Percentiles rank a stretch among this genome's conserved stretches.
Evolutionary conservation across 2,113 vertebrate genomes (phyloP).

Genomic region (Nanorana parkeri): DNA sequence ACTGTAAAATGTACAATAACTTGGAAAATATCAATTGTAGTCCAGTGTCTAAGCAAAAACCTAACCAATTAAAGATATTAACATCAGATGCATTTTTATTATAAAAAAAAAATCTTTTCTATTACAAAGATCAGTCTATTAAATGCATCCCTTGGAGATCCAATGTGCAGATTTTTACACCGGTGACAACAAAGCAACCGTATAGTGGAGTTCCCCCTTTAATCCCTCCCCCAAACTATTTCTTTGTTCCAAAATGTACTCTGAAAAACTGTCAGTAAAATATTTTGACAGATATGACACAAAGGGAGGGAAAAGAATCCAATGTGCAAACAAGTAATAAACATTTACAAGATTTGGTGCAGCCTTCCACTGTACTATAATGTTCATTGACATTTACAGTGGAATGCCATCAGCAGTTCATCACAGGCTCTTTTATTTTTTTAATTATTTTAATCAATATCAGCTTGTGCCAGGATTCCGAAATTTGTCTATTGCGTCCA

Average conservation of each 20-base stretch:
- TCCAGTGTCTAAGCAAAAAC: no score
- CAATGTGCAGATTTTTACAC: no score
- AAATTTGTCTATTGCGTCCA: constrained; percentile 71
- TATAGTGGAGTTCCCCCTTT: background rate
- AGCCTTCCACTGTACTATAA: background rate
- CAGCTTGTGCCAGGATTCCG: background rate
- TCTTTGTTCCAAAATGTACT: background rate
- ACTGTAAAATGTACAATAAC: no score
- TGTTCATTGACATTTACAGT: background rate
- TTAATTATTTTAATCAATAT: background rate
- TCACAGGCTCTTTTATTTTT: background rate
- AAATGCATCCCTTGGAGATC: no score
- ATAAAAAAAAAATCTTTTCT: no score
- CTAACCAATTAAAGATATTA: no score
- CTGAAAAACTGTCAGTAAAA: background rate
- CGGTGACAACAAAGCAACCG: background rate
- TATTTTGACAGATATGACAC: background rate
- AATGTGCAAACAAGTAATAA: background rate
- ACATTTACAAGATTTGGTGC: background rate
- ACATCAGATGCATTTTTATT: no score
- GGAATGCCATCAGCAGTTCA: background rate
- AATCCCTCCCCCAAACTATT: background rate
- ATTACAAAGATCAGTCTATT: background rate
- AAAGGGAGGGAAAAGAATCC: background rate
- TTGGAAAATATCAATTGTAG: no score